Percentiles rank a stretch among this genome's conserved stretches.
Conservation (phyloP, 2,113 vertebrate species). For the Chamaea fasciata region DNA sequence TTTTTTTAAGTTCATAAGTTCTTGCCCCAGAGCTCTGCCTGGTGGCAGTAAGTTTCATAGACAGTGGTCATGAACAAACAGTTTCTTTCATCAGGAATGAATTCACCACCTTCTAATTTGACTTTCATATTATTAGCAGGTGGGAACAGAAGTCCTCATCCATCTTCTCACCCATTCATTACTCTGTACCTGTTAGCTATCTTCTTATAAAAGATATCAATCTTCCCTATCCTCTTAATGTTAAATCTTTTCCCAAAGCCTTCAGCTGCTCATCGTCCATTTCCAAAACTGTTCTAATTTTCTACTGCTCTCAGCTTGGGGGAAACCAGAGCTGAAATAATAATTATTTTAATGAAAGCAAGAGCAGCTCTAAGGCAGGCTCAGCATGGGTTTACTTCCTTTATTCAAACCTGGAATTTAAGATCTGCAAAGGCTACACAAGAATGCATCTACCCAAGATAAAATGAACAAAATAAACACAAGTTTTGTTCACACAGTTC, state of each 20-base stretch:
- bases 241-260: conserved; percentile 10
- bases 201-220: conserved; percentile 41
- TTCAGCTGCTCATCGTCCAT: background rate
- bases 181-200: conserved; percentile 43
- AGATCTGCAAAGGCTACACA: background rate
- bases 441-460: background rate
- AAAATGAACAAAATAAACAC: background rate
- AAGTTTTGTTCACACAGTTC: background rate
- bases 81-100: conserved; percentile 15
- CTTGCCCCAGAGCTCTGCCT: background rate
- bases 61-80: background rate
- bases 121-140: conserved; percentile 43
- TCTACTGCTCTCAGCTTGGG: background rate
- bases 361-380: background rate
- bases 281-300: conserved; percentile 1
- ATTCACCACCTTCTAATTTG: conserved; percentile 29
- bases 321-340: background rate
- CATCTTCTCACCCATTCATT: conserved; percentile 53
- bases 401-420: background rate
- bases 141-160: conserved; percentile 48
- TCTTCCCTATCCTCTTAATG: background rate
- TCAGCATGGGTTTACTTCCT: background rate
- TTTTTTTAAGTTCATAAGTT: background rate
- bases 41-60: background rate
- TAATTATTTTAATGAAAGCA: conserved; percentile 22